Conservation (phyloP, 2,797 vertebrate genomes). For the Amphiprion clarkii region DNA sequence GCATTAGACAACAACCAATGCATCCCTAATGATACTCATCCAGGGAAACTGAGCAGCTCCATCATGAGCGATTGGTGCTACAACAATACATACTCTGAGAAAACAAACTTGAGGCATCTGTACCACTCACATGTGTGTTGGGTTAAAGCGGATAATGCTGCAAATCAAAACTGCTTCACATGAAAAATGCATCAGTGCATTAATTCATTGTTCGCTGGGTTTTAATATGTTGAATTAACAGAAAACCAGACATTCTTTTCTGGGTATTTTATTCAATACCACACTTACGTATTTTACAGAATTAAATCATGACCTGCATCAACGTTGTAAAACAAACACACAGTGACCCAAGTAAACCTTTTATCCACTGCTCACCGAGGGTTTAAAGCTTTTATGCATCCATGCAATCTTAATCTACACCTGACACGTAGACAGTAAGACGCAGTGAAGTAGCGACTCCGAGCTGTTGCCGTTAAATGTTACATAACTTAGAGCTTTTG, state of each 20-base stretch:
- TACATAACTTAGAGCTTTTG: background rate
- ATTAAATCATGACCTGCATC: background rate
- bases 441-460: background rate
- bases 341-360: background rate
- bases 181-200: background rate
- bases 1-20: background rate
- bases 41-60: background rate
- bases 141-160: background rate
- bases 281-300: background rate
- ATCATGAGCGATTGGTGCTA: background rate
- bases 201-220: background rate
- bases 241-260: background rate
- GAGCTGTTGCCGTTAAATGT: background rate
- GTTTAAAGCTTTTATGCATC: background rate
- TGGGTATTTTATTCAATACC: background rate
- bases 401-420: slow-evolving; percentile 9
- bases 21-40: background rate
- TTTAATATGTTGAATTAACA: background rate
- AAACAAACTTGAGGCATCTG: background rate
- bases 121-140: background rate
- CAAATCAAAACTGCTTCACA: background rate
- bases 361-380: background rate
- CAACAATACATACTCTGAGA: background rate
- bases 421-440: background rate
- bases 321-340: background rate